Conservation (phyloP, 1,140 invertebrate genomes). For the Calephelis nemesis region DNA sequence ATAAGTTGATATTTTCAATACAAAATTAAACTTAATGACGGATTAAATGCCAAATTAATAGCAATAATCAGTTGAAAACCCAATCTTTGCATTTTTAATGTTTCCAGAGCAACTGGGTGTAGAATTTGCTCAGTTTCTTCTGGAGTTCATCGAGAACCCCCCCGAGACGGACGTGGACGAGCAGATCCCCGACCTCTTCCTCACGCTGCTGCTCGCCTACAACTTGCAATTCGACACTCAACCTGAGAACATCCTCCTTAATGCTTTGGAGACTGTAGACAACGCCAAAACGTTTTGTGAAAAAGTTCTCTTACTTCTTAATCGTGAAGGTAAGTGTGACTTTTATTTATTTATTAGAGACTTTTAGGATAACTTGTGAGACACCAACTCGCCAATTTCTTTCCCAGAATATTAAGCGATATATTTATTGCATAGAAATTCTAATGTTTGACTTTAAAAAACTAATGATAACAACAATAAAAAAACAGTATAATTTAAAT, state of each 20-base stretch:
- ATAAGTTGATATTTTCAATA: no score
- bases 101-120: constrained; percentile 86
- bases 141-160: constrained; percentile 90
- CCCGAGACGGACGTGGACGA: constrained; percentile 88
- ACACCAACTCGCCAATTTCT: no score
- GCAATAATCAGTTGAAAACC: not conserved
- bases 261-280: constrained; percentile 84
- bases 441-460: no score
- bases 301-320: constrained; percentile 91
- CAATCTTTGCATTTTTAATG: constrained; percentile 9
- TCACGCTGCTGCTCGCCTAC: constrained; percentile 91
- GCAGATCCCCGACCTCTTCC: constrained; percentile 88
- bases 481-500: no score
- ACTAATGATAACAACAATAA: no score
- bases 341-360: no score
- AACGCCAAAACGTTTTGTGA: constrained; percentile 93
- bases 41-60: no score
- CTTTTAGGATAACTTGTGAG: no score
- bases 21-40: no score
- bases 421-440: no score
- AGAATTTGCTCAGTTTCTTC: constrained; percentile 88
- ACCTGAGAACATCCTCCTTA: constrained; percentile 87
- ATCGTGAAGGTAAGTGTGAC: constrained; percentile 88
- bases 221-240: constrained; percentile 90
- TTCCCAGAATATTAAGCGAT: no score